Percentiles rank a stretch among this genome's conserved stretches.
Conservation (phyloP, 2,797 vertebrate genomes). For the Phataginus tricuspis region DNA sequence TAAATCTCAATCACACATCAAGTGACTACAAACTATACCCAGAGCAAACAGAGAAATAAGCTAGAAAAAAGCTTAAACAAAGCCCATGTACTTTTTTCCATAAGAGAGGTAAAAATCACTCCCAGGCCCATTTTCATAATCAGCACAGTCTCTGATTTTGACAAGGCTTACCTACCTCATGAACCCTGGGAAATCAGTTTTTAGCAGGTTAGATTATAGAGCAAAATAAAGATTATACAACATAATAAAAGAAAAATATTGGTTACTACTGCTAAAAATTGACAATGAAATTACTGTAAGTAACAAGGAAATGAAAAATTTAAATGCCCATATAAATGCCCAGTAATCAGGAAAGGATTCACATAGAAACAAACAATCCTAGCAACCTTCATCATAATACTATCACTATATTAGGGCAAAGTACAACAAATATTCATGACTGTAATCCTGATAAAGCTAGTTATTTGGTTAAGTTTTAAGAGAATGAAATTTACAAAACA, state of each 20-base stretch:
- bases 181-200: background rate
- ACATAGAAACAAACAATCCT: conserved; percentile 23
- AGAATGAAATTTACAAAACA: background rate
- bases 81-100: background rate
- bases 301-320: conserved; percentile 32
- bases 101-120: background rate
- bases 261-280: background rate
- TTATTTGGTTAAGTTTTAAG: background rate
- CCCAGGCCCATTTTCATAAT: background rate
- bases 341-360: background rate
- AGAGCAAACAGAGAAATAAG: conserved; percentile 18
- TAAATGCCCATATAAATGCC: background rate
- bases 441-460: background rate
- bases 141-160: conserved; percentile 32
- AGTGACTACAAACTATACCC: background rate
- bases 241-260: conserved; percentile 15
- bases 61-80: background rate
- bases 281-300: background rate
- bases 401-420: background rate
- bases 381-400: background rate
- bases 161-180: conserved; percentile 11
- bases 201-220: conserved; percentile 20
- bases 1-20: background rate
- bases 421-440: conserved; percentile 17
- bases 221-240: background rate